These are phyloP conservation scores for Agonopterix heracliana DNA, from an alignment of 2,888 invertebrate species.

Conservation along the genomic window DNA sequence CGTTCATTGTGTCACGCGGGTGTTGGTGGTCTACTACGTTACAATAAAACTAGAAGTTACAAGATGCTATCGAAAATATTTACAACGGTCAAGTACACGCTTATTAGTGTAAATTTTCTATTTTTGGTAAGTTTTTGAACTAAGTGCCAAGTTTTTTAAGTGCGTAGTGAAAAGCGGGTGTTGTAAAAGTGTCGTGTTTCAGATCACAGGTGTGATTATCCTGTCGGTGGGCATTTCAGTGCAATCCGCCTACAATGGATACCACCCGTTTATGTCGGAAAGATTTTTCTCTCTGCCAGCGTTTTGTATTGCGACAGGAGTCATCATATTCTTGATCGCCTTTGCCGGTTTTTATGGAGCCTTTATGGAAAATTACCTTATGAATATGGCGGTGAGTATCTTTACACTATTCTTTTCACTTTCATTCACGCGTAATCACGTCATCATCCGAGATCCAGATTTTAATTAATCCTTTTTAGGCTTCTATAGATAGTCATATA, in stretches of 20 bases:
- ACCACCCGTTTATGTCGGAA: conserved; percentile 80
- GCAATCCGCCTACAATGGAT: conserved; percentile 79
- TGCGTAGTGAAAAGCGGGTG: background rate
- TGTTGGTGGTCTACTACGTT: conserved; percentile 16
- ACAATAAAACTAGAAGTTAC: conserved; percentile 12
- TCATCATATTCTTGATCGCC: conserved; percentile 84
- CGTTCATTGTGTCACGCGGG: conserved; percentile 43
- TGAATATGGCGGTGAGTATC: conserved; percentile 83
- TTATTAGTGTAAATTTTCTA: conserved; percentile 57
- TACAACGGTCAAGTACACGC: conserved; percentile 61
- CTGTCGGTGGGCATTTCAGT: conserved; percentile 84
- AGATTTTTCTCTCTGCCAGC: conserved; percentile 85
- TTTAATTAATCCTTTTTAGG: too few species aligned
- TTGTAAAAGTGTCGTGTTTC: conserved; percentile 33
- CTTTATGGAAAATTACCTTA: conserved; percentile 87
- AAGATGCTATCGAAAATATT: conserved; percentile 67
- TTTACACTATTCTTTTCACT: conserved; percentile 6
- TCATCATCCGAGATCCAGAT: too few species aligned
- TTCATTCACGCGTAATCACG: background rate
- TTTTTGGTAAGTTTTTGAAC: conserved; percentile 57
- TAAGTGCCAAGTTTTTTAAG: background rate
- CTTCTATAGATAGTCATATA: too few species aligned
- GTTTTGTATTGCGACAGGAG: conserved; percentile 82
- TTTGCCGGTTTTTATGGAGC: conserved; percentile 95
- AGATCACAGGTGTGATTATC: conserved; percentile 88